phyloP scores from a whole-genome alignment of 2,888 invertebrate species.

The Eubasilissa splendida region DNA sequence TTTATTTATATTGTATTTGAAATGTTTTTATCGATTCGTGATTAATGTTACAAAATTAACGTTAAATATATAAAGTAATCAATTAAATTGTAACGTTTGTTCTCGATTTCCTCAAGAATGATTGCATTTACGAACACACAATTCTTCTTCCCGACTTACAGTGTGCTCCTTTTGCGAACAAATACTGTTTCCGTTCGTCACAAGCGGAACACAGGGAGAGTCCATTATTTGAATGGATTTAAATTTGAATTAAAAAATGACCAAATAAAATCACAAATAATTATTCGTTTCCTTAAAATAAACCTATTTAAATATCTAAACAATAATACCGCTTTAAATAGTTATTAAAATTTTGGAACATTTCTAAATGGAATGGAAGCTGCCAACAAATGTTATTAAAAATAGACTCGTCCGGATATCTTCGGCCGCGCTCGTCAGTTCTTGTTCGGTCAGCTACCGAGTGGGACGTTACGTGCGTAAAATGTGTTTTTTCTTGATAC shows the following conservation, averaged over 20 bases:
- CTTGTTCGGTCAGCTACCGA: constrained; percentile 74
- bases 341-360: background rate
- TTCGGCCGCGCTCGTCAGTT: constrained; percentile 66
- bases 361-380: constrained; percentile 47
- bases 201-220: constrained; percentile 49
- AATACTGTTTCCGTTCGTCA: constrained; percentile 36
- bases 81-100: background rate
- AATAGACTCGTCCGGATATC: constrained; percentile 58
- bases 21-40: too few relatives aligned
- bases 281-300: background rate
- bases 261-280: background rate
- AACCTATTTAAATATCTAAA: background rate
- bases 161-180: constrained; percentile 36
- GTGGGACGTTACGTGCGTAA: constrained; percentile 68
- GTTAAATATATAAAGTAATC: too few relatives aligned
- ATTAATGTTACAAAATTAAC: too few relatives aligned
- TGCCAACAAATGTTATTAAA: constrained; percentile 57
- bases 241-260: constrained; percentile 23
- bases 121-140: constrained; percentile 19
- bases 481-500: constrained; percentile 63
- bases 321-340: background rate
- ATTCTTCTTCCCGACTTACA: background rate
- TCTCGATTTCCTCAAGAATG: background rate
- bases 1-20: too few relatives aligned
- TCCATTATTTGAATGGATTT: constrained; percentile 48